Evolutionary conservation across 2,113 vertebrate genomes (phyloP).

Genomic region (Syngnathus typhle): DNA sequence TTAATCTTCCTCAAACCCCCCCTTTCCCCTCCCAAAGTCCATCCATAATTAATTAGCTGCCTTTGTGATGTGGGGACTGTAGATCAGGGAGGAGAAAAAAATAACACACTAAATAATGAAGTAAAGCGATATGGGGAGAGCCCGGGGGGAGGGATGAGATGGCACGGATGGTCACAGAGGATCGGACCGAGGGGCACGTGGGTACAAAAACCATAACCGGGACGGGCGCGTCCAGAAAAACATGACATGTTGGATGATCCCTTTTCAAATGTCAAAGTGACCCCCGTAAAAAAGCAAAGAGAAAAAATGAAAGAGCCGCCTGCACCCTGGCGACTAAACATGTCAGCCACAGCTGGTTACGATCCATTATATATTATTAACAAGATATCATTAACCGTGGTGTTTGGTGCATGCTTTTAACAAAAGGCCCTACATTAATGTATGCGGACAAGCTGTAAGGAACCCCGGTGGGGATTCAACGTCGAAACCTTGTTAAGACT

Average conservation of each 20-base stretch:
- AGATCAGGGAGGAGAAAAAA: slow-evolving; percentile 62
- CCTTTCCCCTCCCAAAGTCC: slow-evolving; percentile 17
- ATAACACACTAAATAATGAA: slow-evolving; percentile 69
- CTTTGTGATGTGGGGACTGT: slow-evolving; percentile 65
- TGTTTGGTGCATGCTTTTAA: slow-evolving; percentile 11
- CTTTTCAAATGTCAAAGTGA: slow-evolving; percentile 13
- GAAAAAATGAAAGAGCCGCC: slow-evolving; percentile 19
- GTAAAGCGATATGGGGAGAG: slow-evolving; percentile 57
- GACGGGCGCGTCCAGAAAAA: slow-evolving; percentile 12
- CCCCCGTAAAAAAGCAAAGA: slow-evolving; percentile 16
- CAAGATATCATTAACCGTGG: slow-evolving; percentile 17
- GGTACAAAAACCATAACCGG: slow-evolving; percentile 35
- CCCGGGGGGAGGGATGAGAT: slow-evolving; percentile 44
- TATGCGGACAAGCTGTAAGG: not conserved
- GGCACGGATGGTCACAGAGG: slow-evolving; percentile 47
- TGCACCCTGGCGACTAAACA: slow-evolving; percentile 27
- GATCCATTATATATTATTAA: slow-evolving; percentile 24
- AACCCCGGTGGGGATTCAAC: not conserved
- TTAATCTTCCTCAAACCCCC: slow-evolving; percentile 9
- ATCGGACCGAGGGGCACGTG: slow-evolving; percentile 4
- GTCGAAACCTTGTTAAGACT: slow-evolving; percentile 6
- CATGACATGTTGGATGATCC: slow-evolving; percentile 14
- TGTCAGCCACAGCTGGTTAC: slow-evolving; percentile 2
- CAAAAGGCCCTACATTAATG: not conserved
- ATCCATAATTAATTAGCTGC: slow-evolving; percentile 68